Base-by-base conservation (phyloP, 2,797 vertebrate genomes). In the Malurus leucopterus region DNA sequence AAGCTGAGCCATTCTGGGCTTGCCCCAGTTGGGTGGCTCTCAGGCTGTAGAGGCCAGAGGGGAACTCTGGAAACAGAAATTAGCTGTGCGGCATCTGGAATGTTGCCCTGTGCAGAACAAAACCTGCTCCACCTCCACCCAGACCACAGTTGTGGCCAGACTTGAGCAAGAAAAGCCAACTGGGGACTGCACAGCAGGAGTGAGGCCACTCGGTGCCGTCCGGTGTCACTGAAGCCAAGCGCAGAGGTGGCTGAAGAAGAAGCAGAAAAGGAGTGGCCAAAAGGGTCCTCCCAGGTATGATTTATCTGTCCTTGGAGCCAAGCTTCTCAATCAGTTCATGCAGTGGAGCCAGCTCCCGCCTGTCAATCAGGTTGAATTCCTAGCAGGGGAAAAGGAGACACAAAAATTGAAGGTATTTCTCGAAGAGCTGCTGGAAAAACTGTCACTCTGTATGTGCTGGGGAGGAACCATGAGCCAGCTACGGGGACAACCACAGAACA, bases 291-390 rank as follows among this genome's bases (percentile, higher is more conserved):
- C 72, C 2, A 2, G 57, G 67, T 78, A 44, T 86, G 68, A 49
- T 98, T 97, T 99, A 99, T 99, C 99, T 98, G 98, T 99, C 99
- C 97, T 99, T 99, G 80, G 99, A 99, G 91, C 98, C 98, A 88
- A 99, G 96, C 96, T 99, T 99, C 97, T 99, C 99, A 15, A 99
- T 99, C 93, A 99, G 97, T 92, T 99, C 99, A 95, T 99, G 99
- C 96, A 99, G 98, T 36, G 99, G 99, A 62, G 99, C 99, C 85
- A 99, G 95, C 95, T 99, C 99, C 93, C 98, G 97, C 51, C 99
- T 96, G 95, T 99, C 99, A 9, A 99, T 99, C 86, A 99, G 96
- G 97, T 98, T 99, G 97, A 99, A 99, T 95, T 99, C 99, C 99
- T 99, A 57, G 92, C 83, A 68, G 53, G 91, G 46, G 4, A 4